A percentile compares a stretch with the other conserved stretches of the same genome.
Evolutionary conservation across 2,797 vertebrate species (phyloP).

Genomic region (Megaceryle alcyon): DNA sequence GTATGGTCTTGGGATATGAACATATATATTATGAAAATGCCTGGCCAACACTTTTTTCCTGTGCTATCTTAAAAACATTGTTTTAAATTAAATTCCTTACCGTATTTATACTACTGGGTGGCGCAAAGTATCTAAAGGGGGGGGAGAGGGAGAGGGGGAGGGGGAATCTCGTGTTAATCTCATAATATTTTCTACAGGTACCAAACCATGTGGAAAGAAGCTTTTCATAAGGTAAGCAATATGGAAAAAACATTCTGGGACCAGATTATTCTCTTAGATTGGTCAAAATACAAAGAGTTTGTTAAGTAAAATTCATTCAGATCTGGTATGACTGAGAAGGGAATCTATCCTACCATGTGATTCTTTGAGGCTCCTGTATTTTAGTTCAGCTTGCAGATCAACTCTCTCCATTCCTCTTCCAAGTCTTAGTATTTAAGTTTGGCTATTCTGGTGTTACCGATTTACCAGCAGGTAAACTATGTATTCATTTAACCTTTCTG

Average conservation of each 20-base stretch:
- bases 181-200: background rate
- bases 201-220: background rate
- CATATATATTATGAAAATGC: background rate
- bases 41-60: background rate
- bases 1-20: background rate
- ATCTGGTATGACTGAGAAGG: background rate
- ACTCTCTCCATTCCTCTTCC: background rate
- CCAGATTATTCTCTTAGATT: background rate
- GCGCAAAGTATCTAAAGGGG: background rate
- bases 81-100: background rate
- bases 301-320: background rate
- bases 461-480: background rate
- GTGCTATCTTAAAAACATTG: background rate
- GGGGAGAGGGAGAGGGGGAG: too few species aligned
- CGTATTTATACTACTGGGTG: background rate
- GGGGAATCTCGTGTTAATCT: background rate
- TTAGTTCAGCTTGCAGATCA: background rate
- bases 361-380: background rate
- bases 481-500: background rate
- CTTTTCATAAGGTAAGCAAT: background rate
- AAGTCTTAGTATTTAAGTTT: background rate
- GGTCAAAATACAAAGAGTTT: background rate
- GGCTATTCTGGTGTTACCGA: background rate
- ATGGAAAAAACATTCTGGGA: background rate
- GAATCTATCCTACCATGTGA: background rate